phyloP scores from a whole-genome alignment of 2,113 vertebrate genomes.

The Ivindomyrus marchei region DNA sequence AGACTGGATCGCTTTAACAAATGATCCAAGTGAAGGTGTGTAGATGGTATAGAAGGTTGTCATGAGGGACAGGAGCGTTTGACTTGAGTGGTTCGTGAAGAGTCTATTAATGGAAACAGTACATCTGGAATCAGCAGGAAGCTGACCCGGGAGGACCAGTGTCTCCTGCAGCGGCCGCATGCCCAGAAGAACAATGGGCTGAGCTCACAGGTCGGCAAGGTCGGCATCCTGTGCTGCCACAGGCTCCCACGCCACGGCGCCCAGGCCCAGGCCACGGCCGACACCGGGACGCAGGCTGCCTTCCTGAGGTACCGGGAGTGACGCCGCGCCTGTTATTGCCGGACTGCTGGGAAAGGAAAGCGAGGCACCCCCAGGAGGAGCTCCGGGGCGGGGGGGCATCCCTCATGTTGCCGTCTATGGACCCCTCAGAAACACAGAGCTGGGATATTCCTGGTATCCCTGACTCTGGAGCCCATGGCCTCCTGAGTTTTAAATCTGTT shows the following conservation, averaged over 20 bases:
- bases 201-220: not conserved
- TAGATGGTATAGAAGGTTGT: not conserved
- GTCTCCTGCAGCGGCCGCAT: not conserved
- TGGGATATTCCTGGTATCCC: not conserved
- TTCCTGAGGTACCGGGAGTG: not conserved
- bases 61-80: not conserved
- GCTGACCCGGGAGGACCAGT: not conserved
- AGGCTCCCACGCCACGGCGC: not conserved
- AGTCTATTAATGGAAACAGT: slow-evolving; percentile 9
- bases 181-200: not conserved
- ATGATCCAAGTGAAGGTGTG: not conserved
- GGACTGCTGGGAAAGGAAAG: not conserved
- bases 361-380: not conserved
- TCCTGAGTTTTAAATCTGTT: not conserved
- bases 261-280: not conserved
- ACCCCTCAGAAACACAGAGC: not conserved
- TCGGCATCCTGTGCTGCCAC: slow-evolving; percentile 5
- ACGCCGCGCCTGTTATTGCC: not conserved
- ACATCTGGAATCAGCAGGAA: slow-evolving; percentile 10
- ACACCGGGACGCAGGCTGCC: not conserved
- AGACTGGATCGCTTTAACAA: not conserved
- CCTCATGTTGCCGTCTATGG: not conserved
- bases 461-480: not conserved
- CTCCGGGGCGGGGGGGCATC: not conserved
- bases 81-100: not conserved